These are phyloP conservation scores for Spizaetus ornatus DNA, from an alignment of 2,113 vertebrate genomes.

Conservation along the genomic window DNA sequence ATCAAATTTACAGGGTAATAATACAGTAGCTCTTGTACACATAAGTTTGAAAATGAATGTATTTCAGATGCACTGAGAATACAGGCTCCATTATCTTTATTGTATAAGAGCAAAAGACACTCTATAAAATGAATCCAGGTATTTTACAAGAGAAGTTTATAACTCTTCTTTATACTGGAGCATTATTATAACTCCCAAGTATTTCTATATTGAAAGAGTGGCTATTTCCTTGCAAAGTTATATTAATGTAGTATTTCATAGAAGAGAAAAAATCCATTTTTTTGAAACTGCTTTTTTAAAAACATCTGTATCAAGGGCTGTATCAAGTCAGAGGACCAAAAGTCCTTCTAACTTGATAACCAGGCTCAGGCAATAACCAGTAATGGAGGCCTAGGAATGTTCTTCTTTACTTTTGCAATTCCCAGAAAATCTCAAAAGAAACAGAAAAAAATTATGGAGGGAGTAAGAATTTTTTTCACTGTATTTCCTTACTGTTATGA, in stretches of 20 bases:
- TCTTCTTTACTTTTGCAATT: not conserved
- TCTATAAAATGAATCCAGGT: not conserved
- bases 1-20: not conserved
- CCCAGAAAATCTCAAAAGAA: not conserved
- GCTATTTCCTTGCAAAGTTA: not conserved
- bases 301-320: not conserved
- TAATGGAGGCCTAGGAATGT: not conserved
- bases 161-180: not conserved
- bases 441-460: not conserved
- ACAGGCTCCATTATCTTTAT: not conserved
- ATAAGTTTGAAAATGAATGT: not conserved
- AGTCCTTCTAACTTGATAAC: not conserved
- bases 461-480: not conserved
- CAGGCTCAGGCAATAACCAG: not conserved
- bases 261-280: not conserved
- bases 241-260: not conserved
- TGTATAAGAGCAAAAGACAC: not conserved
- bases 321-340: not conserved
- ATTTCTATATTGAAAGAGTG: not conserved
- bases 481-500: not conserved
- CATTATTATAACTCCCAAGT: not conserved
- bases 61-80: not conserved
- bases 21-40: not conserved
- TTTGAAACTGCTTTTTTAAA: not conserved
- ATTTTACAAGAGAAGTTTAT: not conserved